A percentile compares a stretch with the other conserved stretches of the same genome.
Conservation (phyloP, 2,113 vertebrate species). For the Patagioenas fasciata region DNA sequence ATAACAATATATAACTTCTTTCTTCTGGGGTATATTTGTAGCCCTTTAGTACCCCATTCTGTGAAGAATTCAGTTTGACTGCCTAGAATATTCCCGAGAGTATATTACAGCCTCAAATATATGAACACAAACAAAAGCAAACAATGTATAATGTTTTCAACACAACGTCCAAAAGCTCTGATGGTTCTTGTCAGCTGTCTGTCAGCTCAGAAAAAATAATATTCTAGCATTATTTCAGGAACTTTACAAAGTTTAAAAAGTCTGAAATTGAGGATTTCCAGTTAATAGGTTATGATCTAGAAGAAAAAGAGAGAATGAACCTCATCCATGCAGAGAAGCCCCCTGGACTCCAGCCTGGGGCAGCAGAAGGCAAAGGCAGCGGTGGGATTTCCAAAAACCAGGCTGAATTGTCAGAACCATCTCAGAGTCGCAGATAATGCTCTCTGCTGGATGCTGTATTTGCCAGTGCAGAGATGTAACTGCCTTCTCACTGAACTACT, state of each 20-base stretch:
- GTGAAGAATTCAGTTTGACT: neutral
- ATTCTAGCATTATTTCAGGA: neutral
- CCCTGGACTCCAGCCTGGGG: neutral
- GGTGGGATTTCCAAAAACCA: neutral
- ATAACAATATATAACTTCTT: neutral
- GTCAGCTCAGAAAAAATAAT: neutral
- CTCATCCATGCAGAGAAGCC: neutral
- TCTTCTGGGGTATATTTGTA: neutral
- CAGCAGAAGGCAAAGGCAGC: neutral
- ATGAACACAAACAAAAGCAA: neutral
- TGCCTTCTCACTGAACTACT: neutral
- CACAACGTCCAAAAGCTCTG: neutral
- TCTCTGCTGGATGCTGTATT: neutral
- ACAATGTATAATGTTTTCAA: neutral
- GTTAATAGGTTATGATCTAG: neutral
- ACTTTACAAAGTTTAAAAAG: neutral
- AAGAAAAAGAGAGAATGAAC: neutral
- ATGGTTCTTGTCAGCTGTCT: neutral
- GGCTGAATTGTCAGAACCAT: neutral
- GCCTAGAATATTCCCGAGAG: neutral
- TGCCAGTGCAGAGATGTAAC: neutral
- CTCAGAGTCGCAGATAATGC: accelerated
- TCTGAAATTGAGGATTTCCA: neutral
- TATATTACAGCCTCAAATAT: neutral
- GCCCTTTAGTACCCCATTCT: neutral